Base-by-base conservation (phyloP, 2,797 vertebrate species). In the Urosaurus nigricauda region DNA sequence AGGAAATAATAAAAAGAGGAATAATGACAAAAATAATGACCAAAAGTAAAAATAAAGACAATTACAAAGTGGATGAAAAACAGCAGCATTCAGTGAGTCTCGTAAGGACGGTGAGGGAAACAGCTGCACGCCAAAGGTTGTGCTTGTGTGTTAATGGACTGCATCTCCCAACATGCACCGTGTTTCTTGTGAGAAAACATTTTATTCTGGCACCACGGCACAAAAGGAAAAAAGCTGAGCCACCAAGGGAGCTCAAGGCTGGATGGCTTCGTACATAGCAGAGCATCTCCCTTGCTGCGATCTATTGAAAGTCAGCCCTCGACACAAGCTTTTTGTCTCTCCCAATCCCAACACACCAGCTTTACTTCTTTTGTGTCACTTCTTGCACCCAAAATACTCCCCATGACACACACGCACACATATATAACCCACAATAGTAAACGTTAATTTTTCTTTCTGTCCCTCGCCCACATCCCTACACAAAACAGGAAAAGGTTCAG, bases 71-170 rank as follows among this genome's bases (percentile, higher is more conserved):
- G 95, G 97, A 96, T 92, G 95, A 94, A 95, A 53, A 96, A 96
- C 95, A 98, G 97, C 97, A 98, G 97, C 97, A 97, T 96, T 97
- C 95, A 91, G 96, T 93, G 95, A 92, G 95, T 91, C 95, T 96
- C 92, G 94, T 96, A 97, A 32, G 95, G 90, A 96, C 58, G 94
- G 97, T 93, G 88, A 93, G 90, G 92, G 79, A 81, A 80, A 94
- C 92, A 74, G 85, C 96, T 94, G 87, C 88, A 32, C 68, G 24
- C 83, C 56, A 32, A 71, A 87, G 87, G 92, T 98, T 98, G 98
- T 98, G 98, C 98, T 98, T 98, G 97, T 94, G 93, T 94, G 93
- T 40, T 86, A 43, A 29, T 53, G 90, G 29, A 16, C 85, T 90
- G 93, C 91, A 77, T 79, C 86, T 37, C 92, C 87, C 90, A 95